phyloP scores from a whole-genome alignment of 2,888 invertebrate species.

The Spodoptera littoralis region DNA sequence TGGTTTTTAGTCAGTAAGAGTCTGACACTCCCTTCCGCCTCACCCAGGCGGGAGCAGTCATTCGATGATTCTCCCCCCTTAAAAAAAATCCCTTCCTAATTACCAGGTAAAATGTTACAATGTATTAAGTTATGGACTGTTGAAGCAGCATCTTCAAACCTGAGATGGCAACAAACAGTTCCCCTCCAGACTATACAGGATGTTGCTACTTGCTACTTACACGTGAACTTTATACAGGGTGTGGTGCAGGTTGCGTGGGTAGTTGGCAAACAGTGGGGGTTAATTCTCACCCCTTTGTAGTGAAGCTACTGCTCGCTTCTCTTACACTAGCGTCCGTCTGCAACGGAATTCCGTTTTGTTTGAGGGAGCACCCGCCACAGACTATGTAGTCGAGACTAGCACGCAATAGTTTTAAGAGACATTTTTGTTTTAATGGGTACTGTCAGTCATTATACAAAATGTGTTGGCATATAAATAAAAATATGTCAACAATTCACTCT shows the following conservation, averaged over 20 bases:
- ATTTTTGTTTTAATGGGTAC: background rate
- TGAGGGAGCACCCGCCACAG: slow-evolving; percentile 43
- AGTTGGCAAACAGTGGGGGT: slow-evolving; percentile 56
- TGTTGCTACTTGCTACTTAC: slow-evolving; percentile 3
- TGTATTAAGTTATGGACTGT: no score
- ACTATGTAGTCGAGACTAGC: slow-evolving; percentile 10
- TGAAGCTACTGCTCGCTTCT: slow-evolving; percentile 43
- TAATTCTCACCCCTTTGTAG: slow-evolving; percentile 60
- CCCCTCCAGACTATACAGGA: slow-evolving; percentile 35
- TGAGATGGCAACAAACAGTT: slow-evolving; percentile 12
- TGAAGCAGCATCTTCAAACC: no score
- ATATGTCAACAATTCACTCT: background rate
- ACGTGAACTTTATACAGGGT: slow-evolving; percentile 17
- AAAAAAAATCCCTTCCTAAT: no score
- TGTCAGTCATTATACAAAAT: no score
- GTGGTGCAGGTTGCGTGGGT: slow-evolving; percentile 29
- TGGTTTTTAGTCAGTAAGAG: no score
- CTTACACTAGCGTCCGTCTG: slow-evolving; percentile 57
- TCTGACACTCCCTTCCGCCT: no score
- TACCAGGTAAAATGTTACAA: no score
- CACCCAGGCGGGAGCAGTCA: no score
- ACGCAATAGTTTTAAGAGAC: background rate
- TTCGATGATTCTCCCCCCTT: no score
- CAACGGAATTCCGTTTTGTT: slow-evolving; percentile 60
- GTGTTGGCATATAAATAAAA: no score